Evolutionary conservation across 2,888 invertebrate species (phyloP).

Genomic region (Amaurobius ferox): DNA sequence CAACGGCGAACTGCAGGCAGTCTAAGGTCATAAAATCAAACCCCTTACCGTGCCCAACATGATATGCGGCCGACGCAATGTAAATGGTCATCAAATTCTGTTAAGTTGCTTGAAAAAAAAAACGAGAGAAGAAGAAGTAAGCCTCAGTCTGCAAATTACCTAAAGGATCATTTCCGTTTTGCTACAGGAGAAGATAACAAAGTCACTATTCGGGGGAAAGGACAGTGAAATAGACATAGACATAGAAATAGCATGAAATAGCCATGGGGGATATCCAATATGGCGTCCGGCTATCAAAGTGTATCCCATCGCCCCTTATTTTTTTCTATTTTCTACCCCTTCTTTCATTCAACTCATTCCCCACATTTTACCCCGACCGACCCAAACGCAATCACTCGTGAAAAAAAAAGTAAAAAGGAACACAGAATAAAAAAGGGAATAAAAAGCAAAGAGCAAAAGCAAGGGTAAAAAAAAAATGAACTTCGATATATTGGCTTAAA

Average conservation of each 20-base stretch:
- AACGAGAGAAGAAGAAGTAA: neutral
- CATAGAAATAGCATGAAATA: conserved; percentile 59
- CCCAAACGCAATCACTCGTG: conserved; percentile 68
- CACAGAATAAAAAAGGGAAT: conserved; percentile 25
- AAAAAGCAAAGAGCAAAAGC: conserved; percentile 22
- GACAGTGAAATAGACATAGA: conserved; percentile 5
- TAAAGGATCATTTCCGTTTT: conserved; percentile 43
- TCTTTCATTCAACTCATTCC: conserved; percentile 65
- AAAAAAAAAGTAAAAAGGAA: conserved; percentile 36
- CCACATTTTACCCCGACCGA: conserved; percentile 69
- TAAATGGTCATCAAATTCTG: conserved; percentile 10
- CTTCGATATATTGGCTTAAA: conserved; percentile 71
- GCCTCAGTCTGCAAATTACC: conserved; percentile 41
- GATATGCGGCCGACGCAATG: neutral
- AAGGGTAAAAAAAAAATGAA: conserved; percentile 45
- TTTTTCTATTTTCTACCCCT: conserved; percentile 33
- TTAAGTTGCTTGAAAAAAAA: neutral
- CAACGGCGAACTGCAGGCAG: neutral
- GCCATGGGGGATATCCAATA: conserved; percentile 64
- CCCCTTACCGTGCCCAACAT: neutral
- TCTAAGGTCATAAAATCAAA: neutral
- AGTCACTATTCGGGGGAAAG: neutral
- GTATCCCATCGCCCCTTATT: conserved; percentile 32
- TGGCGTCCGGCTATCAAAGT: conserved; percentile 65
- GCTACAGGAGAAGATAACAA: conserved; percentile 57